Evolutionary conservation across 2,797 vertebrate genomes (phyloP), one percentile per base, ranked within the genome.

Genomic region (Poeciliopsis presidionis): DNA sequence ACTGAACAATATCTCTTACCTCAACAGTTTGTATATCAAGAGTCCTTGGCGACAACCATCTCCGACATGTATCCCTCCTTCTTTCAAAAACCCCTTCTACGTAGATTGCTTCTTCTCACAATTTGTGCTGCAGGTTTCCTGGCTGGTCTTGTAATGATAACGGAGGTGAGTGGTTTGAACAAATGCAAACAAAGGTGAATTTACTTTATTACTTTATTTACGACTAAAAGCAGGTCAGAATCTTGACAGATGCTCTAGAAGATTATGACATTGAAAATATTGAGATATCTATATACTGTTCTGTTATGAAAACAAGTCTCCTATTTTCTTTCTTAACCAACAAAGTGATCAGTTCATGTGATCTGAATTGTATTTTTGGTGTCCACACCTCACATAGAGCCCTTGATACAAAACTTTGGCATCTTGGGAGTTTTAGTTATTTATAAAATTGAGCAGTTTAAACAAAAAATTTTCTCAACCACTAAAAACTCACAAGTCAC

Each of bases 1-100:
- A 36, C 28, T 69, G 73, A 70, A 43, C 8, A 20, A 11, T 77
- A 2, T 82, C 3, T 91, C 65, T 83, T 22, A 51, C 72, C 18
- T 5, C 76, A 22, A 43, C 80, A 99, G 98, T 99, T 99, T 41
- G 97, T 99, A 61, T 96, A 95, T 82, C 93, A 97, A 80, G 98
- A 99, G 92, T 95, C 97, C n/a, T 79, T 99, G 95, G 96, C 98
- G 86, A 98, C 98, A 2, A 95, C 96, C 61, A 95, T 97, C 81
- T 86, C 96, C 1, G 98, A 99, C 93, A 92, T 97, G 96, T 98
- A 96, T 89, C 97, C 98, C 0, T 84, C 81, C 65, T 92, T 97
- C 81, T 97, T 99, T 88, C 92, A 94, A 87, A 94, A 89, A 84
- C 89, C 90, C 1, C 93, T 95, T n/a, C 92, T 94, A 7, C 94